These are phyloP conservation scores for Passer montanus DNA, from an alignment of 2,113 vertebrate species.

Conservation along the genomic window DNA sequence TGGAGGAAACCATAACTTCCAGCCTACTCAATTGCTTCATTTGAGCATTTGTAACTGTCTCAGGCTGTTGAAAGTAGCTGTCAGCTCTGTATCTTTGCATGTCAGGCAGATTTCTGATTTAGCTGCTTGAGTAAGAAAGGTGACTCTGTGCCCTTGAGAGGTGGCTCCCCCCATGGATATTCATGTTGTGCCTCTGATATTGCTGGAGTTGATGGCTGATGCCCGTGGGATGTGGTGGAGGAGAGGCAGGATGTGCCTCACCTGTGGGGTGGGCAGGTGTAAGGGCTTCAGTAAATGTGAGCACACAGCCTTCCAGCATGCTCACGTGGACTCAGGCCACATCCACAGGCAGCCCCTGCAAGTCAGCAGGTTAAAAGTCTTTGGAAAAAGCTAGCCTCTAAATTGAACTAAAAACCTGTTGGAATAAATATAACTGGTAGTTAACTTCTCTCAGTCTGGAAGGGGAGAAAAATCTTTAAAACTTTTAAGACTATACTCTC, in stretches of 20 bases:
- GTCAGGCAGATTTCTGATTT: not conserved
- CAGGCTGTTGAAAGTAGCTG: not conserved
- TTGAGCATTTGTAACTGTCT: not conserved
- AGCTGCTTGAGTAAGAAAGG: not conserved
- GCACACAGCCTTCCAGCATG: not conserved
- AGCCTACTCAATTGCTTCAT: not conserved
- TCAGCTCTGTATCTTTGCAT: not conserved
- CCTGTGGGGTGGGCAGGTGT: not conserved
- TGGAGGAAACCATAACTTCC: not conserved
- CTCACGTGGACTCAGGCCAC: not conserved
- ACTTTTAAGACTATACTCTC: not conserved
- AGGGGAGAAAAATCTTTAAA: not conserved
- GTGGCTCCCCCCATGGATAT: not conserved
- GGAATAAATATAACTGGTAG: not conserved
- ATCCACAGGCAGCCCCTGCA: not conserved
- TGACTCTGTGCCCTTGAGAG: not conserved
- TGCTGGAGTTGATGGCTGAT: not conserved
- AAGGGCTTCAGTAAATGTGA: not conserved
- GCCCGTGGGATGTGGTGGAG: not conserved
- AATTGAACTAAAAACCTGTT: not conserved
- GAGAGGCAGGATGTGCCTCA: not conserved
- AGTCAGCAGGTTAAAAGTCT: not conserved
- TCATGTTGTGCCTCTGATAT: not conserved
- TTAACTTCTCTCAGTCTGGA: not conserved
- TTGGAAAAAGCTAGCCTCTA: not conserved